phyloP scores from a whole-genome alignment of 2,888 invertebrate genomes.

The Oxytorus armatus region DNA sequence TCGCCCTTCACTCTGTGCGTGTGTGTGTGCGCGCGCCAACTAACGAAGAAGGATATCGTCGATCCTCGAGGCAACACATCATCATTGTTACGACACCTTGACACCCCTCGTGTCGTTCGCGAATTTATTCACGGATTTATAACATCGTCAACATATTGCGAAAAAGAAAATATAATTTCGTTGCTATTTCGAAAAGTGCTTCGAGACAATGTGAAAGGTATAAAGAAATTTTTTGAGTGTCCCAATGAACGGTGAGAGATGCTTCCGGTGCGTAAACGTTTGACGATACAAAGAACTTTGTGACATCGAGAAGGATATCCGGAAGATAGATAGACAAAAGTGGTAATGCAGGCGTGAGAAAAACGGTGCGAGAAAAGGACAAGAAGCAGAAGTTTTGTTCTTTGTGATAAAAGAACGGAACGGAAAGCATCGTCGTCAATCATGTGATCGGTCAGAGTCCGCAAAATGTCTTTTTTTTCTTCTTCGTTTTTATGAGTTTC shows the following conservation, averaged over 20 bases:
- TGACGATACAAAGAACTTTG: slow-evolving; percentile 53
- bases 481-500: slow-evolving; percentile 29
- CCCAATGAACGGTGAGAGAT: slow-evolving; percentile 53
- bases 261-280: slow-evolving; percentile 31
- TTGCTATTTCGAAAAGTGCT: background rate
- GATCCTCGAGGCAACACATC: slow-evolving; percentile 1
- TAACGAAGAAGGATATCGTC: slow-evolving; percentile 47
- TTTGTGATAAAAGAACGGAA: slow-evolving; percentile 3
- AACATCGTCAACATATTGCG: too few relatives aligned
- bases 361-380: background rate
- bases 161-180: too few relatives aligned
- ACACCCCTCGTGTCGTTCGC: too few relatives aligned
- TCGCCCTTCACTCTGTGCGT: slow-evolving; percentile 3
- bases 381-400: background rate
- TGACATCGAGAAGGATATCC: slow-evolving; percentile 43
- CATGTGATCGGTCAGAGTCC: slow-evolving; percentile 68
- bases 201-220: too few relatives aligned
- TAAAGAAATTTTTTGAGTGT: too few relatives aligned
- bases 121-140: too few relatives aligned
- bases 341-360: background rate
- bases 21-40: slow-evolving; percentile 27
- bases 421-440: slow-evolving; percentile 40
- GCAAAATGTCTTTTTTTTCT: slow-evolving; percentile 48
- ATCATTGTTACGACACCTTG: too few relatives aligned
- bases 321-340: slow-evolving; percentile 32